phyloP scores from a whole-genome alignment of 2,888 invertebrate genomes.

The Lordiphosa fenestrarum region DNA sequence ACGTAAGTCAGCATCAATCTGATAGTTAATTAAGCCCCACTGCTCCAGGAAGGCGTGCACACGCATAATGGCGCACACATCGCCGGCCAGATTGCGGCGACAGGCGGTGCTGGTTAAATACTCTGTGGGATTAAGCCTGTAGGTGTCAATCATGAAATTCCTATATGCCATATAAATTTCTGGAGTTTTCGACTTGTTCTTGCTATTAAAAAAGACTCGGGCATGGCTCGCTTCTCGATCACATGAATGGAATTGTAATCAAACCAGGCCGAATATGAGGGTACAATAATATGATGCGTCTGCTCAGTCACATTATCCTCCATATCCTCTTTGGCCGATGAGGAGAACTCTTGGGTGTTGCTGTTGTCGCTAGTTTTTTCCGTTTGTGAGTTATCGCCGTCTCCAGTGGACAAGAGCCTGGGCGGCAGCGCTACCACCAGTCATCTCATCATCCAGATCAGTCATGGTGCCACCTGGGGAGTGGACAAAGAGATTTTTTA shows the following conservation, averaged over 20 bases:
- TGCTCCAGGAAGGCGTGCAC: slow-evolving; percentile 99
- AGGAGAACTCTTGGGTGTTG: slow-evolving; percentile 85
- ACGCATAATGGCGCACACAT: slow-evolving; percentile 99
- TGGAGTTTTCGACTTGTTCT: slow-evolving; percentile 99
- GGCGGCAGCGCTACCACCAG: slow-evolving; percentile 74
- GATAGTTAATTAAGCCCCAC: slow-evolving; percentile 99
- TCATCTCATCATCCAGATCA: slow-evolving; percentile 89
- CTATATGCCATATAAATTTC: slow-evolving; percentile 98
- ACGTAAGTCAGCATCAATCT: slow-evolving; percentile 95
- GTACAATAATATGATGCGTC: slow-evolving; percentile 99
- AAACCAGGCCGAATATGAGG: slow-evolving; percentile 99
- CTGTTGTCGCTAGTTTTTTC: slow-evolving; percentile 87
- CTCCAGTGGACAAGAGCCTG: slow-evolving; percentile 75
- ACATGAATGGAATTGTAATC: slow-evolving; percentile 99
- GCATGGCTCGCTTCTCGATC: slow-evolving; percentile 97
- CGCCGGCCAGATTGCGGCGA: slow-evolving; percentile 97
- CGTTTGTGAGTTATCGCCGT: slow-evolving; percentile 86
- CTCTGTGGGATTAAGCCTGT: slow-evolving; percentile 96
- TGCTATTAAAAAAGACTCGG: slow-evolving; percentile 99
- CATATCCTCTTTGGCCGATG: slow-evolving; percentile 85
- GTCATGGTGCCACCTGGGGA: slow-evolving; percentile 86
- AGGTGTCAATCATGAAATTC: slow-evolving; percentile 99
- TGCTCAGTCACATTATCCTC: slow-evolving; percentile 99
- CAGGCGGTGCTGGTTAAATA: slow-evolving; percentile 99
- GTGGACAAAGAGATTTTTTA: too few relatives aligned